Base-by-base conservation (phyloP, 1,140 invertebrate genomes). In the Phortica variegata region DNA sequence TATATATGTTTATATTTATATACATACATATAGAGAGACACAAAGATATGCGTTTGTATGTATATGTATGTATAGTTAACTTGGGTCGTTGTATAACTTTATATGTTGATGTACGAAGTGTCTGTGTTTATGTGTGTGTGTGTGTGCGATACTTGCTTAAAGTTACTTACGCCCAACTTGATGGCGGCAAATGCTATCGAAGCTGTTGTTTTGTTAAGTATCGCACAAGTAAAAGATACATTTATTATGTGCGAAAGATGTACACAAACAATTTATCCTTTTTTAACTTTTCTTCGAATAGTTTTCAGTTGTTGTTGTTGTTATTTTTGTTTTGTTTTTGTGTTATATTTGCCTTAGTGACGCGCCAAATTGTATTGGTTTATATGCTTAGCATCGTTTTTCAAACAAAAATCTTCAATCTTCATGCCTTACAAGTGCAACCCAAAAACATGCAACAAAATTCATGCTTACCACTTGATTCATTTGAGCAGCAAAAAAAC, bases 221-320 rank as follows among this genome's bases (percentile, higher is more conserved):
- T 54, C 56, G 58, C 58, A 58, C 61, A 68, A 68, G 63, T 68
- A 68, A 69, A 69, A 70, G 65, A 69, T 69, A 69, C 65, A 69
- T 69, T 69, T 69, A 69, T 69, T 69, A 69, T 69, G 66, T 71
- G 65, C 65, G 61, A 69, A 69, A 61, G 65, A 65, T 70, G 65
- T 71, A 63, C 65, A 70, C 66, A 70, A 69, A 66, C 65, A 66
- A 71, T 69, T 72, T 72, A 72, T 72, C 68, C 68, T 72, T 72
- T 72, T 72, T 72, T 61, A 61, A 60, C 71, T 65, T 63, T 65
- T 63, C 59, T 55, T 51, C 53, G 41, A 33, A 43, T 56, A 39
- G 45, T 54, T 49, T 39, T 31, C 31, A 46, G 41, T 52, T 60
- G 44, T 60, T 23, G 43, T 10, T 45, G 46, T 43, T 52, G 17